Evolutionary conservation across 2,113 vertebrate species (phyloP), one percentile per base, ranked within the genome.

Genomic region (Callionymus lyra): DNA sequence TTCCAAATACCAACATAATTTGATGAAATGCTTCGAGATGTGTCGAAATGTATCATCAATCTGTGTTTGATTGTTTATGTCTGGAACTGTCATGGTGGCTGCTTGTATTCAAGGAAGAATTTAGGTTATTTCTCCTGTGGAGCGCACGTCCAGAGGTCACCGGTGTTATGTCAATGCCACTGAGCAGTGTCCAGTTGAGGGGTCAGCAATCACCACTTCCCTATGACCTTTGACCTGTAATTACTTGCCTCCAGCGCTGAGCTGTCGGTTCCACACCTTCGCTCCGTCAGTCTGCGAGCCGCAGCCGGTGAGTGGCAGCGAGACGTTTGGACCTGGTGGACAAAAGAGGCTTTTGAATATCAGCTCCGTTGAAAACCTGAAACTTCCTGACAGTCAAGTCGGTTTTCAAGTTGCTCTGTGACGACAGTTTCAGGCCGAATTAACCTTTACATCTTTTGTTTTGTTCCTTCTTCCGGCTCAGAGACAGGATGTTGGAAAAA

Each of bases 161-260:
- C 55, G 56, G 65, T 63, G 63, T 60, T 53, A 74, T 74, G 58
- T 70, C 65, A 73, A 77, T 68, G 74, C 35, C 44, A 42, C 47
- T 19, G 44, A 63, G 53, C 44, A 57, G 47, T 59, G 50, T 55
- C 53, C 60, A 61, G 54, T 47, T 47, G 53, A 65, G 39, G 59
- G 61, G 71, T 77, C 58, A 54, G 51, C 54, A 31, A 31, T 65
- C 43, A 50, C 54, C 65, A 55, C 63, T 65, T 67, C 53, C 50
- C 21, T 17, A 3, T 68, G 58, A 67, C 70, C 67, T 63, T 42
- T 69, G 66, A 76, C 52, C 64, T 27, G 38, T 27, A 54, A 41
- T 47, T 53, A 56, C 50, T 61, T 55, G 45, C 50, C 42, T 63
- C 32, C 35, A 50, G 59, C 46, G 6, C 35, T 18, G 50, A 10